These are phyloP conservation scores for Dicranocentrus wangi DNA, from an alignment of 2,888 invertebrate genomes.

Conservation along the genomic window DNA sequence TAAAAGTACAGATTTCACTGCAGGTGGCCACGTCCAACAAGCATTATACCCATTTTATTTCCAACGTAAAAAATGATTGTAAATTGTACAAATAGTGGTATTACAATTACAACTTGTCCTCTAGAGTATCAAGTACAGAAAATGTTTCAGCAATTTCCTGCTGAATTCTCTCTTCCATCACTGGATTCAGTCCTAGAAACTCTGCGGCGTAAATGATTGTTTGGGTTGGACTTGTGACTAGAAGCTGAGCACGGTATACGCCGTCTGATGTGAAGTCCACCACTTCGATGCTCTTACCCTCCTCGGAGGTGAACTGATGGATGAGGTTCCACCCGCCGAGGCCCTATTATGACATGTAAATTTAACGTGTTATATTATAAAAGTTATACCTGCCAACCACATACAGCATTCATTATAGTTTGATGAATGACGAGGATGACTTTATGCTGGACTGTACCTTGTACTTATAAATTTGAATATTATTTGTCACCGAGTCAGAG, in stretches of 20 bases:
- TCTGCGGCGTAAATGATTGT: slow-evolving; percentile 52
- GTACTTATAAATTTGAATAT: slow-evolving; percentile 61
- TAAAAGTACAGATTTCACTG: too few relatives aligned
- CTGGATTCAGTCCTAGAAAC: slow-evolving; percentile 34
- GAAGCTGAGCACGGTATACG: slow-evolving; percentile 48
- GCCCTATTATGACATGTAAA: slow-evolving; percentile 37
- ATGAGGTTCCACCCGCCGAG: slow-evolving; percentile 49
- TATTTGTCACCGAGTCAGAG: slow-evolving; percentile 24
- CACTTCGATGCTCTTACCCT: slow-evolving; percentile 32
- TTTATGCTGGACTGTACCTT: slow-evolving; percentile 54
- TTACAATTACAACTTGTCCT: too few relatives aligned
- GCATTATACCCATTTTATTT: too few relatives aligned
- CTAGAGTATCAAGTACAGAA: too few relatives aligned
- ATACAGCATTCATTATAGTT: background rate
- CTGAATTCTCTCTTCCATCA: slow-evolving; percentile 28
- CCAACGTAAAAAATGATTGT: too few relatives aligned
- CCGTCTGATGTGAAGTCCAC: slow-evolving; percentile 35
- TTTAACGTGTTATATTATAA: background rate
- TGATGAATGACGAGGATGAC: background rate
- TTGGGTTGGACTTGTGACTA: slow-evolving; percentile 36
- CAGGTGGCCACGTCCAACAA: too few relatives aligned
- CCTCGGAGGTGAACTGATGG: slow-evolving; percentile 50
- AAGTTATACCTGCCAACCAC: background rate
- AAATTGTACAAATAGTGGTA: too few relatives aligned
- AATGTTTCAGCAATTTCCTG: too few relatives aligned